Percentiles rank a stretch among this genome's conserved stretches.
Evolutionary conservation across 2,113 vertebrate genomes (phyloP).

Genomic region (Lepus europaeus): DNA sequence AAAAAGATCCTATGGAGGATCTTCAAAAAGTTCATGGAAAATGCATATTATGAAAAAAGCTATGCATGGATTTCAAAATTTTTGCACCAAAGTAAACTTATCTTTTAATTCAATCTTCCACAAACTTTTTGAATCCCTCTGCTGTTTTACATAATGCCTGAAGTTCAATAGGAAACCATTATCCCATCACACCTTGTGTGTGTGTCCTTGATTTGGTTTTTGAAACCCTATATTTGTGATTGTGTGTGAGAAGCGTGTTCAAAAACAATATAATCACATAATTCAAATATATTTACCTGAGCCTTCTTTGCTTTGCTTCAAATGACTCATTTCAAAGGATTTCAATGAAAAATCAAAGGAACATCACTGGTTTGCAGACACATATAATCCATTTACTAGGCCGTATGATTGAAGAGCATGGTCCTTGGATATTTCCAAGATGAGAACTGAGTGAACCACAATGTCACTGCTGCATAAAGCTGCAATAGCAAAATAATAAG

Average conservation of each 20-base stretch:
- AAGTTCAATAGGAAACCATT: background rate
- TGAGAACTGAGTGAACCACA: background rate
- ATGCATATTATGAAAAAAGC: too few relatives aligned
- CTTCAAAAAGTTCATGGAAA: too few relatives aligned
- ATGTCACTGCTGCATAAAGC: background rate
- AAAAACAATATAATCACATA: conserved; percentile 57
- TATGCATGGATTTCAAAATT: too few relatives aligned
- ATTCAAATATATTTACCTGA: conserved; percentile 15
- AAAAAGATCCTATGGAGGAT: background rate
- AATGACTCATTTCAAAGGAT: background rate
- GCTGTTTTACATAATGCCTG: background rate
- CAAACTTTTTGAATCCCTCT: too few relatives aligned
- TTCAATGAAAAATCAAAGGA: background rate
- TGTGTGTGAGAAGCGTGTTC: conserved; percentile 47
- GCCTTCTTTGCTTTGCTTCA: conserved; percentile 45
- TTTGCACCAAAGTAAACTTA: too few relatives aligned
- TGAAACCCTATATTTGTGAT: conserved; percentile 44
- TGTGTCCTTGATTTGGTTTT: conserved; percentile 27
- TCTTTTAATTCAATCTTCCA: too few relatives aligned
- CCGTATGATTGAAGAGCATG: background rate
- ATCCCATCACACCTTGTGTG: background rate
- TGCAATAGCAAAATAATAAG: background rate
- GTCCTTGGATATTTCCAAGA: background rate
- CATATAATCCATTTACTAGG: background rate
- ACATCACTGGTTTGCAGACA: background rate